phyloP scores from a whole-genome alignment of 2,888 invertebrate species.

The Caenorhabditis doughertyi region DNA sequence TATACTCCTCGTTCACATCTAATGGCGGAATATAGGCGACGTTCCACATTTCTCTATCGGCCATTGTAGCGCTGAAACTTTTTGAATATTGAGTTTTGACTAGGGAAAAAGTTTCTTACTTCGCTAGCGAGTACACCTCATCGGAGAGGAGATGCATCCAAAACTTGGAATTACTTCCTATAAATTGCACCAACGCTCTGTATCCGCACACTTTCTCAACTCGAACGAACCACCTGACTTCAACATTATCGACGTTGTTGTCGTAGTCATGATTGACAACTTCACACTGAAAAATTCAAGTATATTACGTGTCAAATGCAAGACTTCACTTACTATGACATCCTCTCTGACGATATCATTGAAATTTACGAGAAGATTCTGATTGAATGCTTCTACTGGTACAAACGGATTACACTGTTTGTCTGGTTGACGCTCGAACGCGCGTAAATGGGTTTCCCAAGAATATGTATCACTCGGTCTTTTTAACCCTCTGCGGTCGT shows the following conservation, averaged over 20 bases:
- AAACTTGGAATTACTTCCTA: slow-evolving; percentile 91
- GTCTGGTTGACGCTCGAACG: slow-evolving; percentile 5
- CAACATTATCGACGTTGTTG: not conserved
- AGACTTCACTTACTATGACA: slow-evolving; percentile 21
- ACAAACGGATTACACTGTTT: too few species aligned
- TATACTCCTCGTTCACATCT: too few species aligned
- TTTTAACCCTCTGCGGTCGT: not conserved
- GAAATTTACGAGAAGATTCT: slow-evolving; percentile 3
- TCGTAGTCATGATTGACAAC: slow-evolving; percentile 52
- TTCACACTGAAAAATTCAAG: not conserved
- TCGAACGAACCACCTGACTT: slow-evolving; percentile 91
- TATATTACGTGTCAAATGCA: not conserved
- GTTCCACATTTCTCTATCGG: too few species aligned
- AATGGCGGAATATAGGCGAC: too few species aligned
- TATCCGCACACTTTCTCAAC: slow-evolving; percentile 90
- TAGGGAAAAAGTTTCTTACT: too few species aligned
- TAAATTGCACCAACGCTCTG: slow-evolving; percentile 87
- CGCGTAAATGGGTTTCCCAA: slow-evolving; percentile 14
- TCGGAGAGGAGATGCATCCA: slow-evolving; percentile 96
- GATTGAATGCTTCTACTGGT: slow-evolving; percentile 31
- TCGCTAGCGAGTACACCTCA: slow-evolving; percentile 95
- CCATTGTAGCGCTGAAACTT: slow-evolving; percentile 11
- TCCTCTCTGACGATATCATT: slow-evolving; percentile 18
- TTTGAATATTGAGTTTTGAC: too few species aligned
- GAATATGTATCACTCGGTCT: too few species aligned